Conservation (phyloP, 2,888 invertebrate species). For the Masnerella sp. region DNA sequence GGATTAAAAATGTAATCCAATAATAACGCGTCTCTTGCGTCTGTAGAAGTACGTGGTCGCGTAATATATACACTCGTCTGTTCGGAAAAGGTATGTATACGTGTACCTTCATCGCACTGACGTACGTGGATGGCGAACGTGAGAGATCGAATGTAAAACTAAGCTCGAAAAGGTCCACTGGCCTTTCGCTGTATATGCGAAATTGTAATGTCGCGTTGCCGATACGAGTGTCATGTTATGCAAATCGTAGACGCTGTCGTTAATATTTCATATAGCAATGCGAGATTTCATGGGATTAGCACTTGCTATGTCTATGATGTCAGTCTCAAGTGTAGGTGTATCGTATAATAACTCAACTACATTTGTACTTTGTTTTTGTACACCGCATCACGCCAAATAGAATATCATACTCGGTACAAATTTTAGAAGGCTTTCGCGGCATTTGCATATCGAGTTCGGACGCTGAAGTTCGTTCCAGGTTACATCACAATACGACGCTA, state of each 20-base stretch:
- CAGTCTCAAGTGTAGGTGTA: slow-evolving; percentile 58
- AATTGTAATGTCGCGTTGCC: slow-evolving; percentile 61
- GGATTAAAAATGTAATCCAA: slow-evolving; percentile 78
- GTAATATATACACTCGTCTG: slow-evolving; percentile 62
- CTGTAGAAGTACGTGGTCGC: slow-evolving; percentile 69
- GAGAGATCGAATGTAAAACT: slow-evolving; percentile 64
- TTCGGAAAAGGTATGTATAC: slow-evolving; percentile 59
- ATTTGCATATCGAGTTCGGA: slow-evolving; percentile 56
- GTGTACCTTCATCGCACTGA: slow-evolving; percentile 52
- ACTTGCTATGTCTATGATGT: slow-evolving; percentile 59
- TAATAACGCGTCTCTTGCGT: slow-evolving; percentile 77
- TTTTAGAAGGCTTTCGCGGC: slow-evolving; percentile 30
- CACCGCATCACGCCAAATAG: slow-evolving; percentile 58
- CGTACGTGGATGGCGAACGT: slow-evolving; percentile 59
- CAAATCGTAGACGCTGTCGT: slow-evolving; percentile 60
- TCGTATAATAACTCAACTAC: slow-evolving; percentile 51
- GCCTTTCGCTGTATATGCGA: slow-evolving; percentile 59
- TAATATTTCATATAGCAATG: slow-evolving; percentile 60
- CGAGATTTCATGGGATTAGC: slow-evolving; percentile 59
- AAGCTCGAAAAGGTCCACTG: slow-evolving; percentile 61
- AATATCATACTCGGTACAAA: slow-evolving; percentile 40
- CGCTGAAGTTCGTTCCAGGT: slow-evolving; percentile 40
- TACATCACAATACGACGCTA: slow-evolving; percentile 50
- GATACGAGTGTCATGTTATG: slow-evolving; percentile 62
- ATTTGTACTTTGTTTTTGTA: slow-evolving; percentile 52